A percentile compares a stretch with the other conserved stretches of the same genome.
These are phyloP conservation scores for Rattus rattus DNA, from an alignment of 2,113 vertebrate genomes.

Conservation along the genomic window DNA sequence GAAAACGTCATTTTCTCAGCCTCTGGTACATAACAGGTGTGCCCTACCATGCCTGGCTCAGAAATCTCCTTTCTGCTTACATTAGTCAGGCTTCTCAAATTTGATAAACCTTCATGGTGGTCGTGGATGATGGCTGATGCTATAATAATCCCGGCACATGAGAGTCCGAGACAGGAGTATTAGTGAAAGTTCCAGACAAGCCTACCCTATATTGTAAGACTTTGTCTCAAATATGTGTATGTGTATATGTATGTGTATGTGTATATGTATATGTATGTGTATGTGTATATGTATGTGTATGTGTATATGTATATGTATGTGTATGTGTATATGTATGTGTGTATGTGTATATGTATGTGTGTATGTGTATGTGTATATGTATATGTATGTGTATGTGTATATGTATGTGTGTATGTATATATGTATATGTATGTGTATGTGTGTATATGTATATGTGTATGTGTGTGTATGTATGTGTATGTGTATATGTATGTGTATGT, in stretches of 20 bases:
- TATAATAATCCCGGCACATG: background rate
- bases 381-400: too few species aligned
- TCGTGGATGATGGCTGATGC: background rate
- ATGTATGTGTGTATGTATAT: too few species aligned
- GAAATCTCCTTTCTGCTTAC: background rate
- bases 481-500: too few species aligned
- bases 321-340: too few species aligned
- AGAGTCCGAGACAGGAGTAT: too few species aligned
- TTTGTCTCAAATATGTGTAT: background rate
- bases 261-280: background rate
- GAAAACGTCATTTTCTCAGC: background rate
- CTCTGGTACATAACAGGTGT: background rate
- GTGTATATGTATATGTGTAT: too few species aligned
- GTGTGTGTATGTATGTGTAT: too few species aligned
- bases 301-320: too few species aligned
- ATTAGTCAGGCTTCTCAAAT: background rate
- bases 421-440: too few species aligned
- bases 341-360: too few species aligned
- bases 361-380: too few species aligned
- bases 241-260: background rate
- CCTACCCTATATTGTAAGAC: background rate
- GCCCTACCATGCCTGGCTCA: background rate
- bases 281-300: too few species aligned
- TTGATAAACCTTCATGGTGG: background rate
- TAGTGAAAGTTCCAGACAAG: background rate